phyloP scores from a whole-genome alignment of 2,888 invertebrate species.

The Agriotes lineatus region DNA sequence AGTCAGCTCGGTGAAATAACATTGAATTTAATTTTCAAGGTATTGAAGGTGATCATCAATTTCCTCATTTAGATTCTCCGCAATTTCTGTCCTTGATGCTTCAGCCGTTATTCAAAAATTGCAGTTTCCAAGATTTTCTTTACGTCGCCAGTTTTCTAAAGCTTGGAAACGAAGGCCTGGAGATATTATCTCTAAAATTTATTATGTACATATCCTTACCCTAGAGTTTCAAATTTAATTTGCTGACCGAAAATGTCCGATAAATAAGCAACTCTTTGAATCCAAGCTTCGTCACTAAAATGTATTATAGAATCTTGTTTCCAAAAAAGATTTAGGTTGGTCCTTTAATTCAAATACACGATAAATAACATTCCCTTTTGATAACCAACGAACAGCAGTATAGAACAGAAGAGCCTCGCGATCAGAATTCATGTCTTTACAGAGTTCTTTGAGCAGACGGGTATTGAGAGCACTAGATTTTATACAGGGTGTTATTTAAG shows the following conservation, averaged over 20 bases:
- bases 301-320: not conserved
- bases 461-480: too few relatives aligned
- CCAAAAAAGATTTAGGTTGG: not conserved
- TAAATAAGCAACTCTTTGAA: not conserved
- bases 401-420: constrained; percentile 40
- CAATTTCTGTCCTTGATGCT: not conserved
- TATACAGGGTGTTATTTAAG: too few relatives aligned
- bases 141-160: not conserved
- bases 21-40: not conserved
- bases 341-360: constrained; percentile 1
- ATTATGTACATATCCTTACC: not conserved
- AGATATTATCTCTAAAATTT: not conserved
- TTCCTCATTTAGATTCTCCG: not conserved
- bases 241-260: too few relatives aligned
- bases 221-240: not conserved
- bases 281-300: not conserved
- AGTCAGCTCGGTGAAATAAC: not conserved
- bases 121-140: constrained; percentile 17
- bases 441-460: constrained; percentile 28
- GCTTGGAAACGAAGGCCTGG: not conserved
- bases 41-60: not conserved
- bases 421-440: too few relatives aligned
- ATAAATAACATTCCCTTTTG: constrained; percentile 40
- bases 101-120: not conserved
- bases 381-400: constrained; percentile 42